phyloP scores from a whole-genome alignment of 1,140 invertebrate genomes.

The Anoplophora glabripennis region DNA sequence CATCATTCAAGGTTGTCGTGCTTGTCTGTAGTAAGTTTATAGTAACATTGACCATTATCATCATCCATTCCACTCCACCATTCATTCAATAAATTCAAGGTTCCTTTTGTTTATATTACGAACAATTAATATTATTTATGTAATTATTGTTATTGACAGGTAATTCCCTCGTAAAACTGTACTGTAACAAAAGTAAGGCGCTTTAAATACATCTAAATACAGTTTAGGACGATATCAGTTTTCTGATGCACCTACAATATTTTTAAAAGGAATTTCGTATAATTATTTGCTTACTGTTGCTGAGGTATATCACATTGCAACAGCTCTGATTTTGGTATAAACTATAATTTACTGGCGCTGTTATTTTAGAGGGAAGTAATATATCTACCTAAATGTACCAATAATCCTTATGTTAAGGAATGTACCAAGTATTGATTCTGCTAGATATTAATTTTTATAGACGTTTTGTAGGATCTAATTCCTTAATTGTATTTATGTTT shows the following conservation, averaged over 20 bases:
- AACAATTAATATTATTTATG: conserved; percentile 1
- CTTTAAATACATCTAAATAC: not conserved
- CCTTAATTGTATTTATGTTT: too few species aligned
- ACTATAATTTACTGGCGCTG: too few species aligned
- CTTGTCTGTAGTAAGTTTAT: not conserved
- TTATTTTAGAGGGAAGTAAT: too few species aligned
- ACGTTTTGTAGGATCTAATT: too few species aligned
- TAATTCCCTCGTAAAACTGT: not conserved
- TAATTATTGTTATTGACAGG: not conserved
- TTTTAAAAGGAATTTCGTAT: too few species aligned
- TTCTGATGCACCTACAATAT: not conserved
- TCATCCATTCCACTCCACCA: conserved; percentile 7
- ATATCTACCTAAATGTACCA: too few species aligned
- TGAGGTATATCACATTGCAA: too few species aligned
- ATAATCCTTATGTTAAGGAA: too few species aligned
- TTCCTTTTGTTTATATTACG: conserved; percentile 20
- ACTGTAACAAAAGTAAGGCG: not conserved
- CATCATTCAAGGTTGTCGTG: conserved; percentile 11
- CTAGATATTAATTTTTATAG: too few species aligned
- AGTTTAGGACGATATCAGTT: not conserved
- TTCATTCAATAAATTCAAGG: conserved; percentile 21
- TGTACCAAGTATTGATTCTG: too few species aligned
- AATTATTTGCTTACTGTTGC: too few species aligned
- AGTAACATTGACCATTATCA: conserved; percentile 11
- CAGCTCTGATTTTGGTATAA: too few species aligned